Percentiles rank a stretch among this genome's conserved stretches.
Conservation (phyloP, 2,888 invertebrate genomes). For the Biston betularia region DNA sequence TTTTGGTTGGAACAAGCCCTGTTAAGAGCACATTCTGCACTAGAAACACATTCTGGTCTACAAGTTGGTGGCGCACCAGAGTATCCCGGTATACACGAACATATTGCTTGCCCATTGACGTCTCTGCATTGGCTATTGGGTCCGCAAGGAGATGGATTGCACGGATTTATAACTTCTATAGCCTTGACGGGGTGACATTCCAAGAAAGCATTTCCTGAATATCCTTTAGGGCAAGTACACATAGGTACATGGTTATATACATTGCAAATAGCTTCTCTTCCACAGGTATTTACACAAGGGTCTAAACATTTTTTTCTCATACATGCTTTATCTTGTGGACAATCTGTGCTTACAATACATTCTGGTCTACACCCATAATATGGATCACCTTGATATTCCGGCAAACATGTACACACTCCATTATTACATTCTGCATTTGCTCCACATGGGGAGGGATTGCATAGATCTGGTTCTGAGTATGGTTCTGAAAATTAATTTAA, state of each 20-base stretch:
- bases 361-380: slow-evolving; percentile 93
- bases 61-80: slow-evolving; percentile 90
- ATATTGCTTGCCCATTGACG: slow-evolving; percentile 89
- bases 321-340: slow-evolving; percentile 89
- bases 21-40: slow-evolving; percentile 88
- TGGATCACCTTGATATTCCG: slow-evolving; percentile 92
- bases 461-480: slow-evolving; percentile 80
- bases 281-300: slow-evolving; percentile 93
- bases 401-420: slow-evolving; percentile 90
- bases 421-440: slow-evolving; percentile 90
- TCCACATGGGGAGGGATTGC: slow-evolving; percentile 89
- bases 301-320: slow-evolving; percentile 90
- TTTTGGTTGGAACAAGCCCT: slow-evolving; percentile 90
- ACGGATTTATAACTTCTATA: slow-evolving; percentile 83
- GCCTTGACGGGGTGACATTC: slow-evolving; percentile 83
- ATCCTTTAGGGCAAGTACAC: slow-evolving; percentile 87
- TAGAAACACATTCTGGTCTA: slow-evolving; percentile 90
- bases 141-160: slow-evolving; percentile 90
- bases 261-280: slow-evolving; percentile 89
- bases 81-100: slow-evolving; percentile 88
- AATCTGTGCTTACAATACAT: slow-evolving; percentile 91
- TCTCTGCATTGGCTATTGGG: slow-evolving; percentile 90
- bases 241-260: slow-evolving; percentile 88
- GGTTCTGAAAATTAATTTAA: slow-evolving; percentile 55
- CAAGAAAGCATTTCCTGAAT: slow-evolving; percentile 90